Evolutionary conservation across 2,797 vertebrate species (phyloP).

Genomic region (Stomatorhinus walkeri): DNA sequence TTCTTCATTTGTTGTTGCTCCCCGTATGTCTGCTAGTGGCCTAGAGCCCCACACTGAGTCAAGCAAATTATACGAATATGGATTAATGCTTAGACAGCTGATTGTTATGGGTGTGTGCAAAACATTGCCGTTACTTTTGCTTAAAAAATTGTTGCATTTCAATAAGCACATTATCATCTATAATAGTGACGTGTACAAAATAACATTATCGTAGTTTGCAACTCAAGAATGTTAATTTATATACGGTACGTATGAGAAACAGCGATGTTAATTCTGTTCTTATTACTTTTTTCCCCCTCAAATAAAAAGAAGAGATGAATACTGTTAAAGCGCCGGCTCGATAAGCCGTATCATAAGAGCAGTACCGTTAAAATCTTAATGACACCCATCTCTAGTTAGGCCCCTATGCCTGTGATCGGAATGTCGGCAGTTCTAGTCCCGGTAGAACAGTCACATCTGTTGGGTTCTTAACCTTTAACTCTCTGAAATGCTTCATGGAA

Average conservation of each 20-base stretch:
- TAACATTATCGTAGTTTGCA: not conserved
- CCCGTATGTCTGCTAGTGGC: not conserved
- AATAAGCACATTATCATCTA: not conserved
- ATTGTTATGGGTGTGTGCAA: not conserved
- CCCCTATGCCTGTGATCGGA: not conserved
- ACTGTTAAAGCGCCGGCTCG: not conserved
- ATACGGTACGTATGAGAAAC: not conserved
- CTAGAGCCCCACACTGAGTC: not conserved
- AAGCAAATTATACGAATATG: not conserved
- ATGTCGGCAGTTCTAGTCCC: not conserved
- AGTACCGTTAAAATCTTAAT: not conserved
- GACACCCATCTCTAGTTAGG: not conserved
- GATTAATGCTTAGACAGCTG: not conserved
- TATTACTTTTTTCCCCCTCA: not conserved
- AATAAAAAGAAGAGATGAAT: not conserved
- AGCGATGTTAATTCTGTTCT: not conserved
- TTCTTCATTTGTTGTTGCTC: not conserved
- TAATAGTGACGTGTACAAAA: not conserved
- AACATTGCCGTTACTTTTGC: not conserved
- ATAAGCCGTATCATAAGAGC: not conserved
- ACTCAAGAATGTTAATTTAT: not conserved
- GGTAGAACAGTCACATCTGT: not conserved
- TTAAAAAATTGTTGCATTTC: not conserved
- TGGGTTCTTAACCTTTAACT: not conserved
- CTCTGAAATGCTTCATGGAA: not conserved